Evolutionary conservation across 1,140 invertebrate genomes (phyloP), one percentile per base, ranked within the genome.

Genomic region (Bombus confusus): DNA sequence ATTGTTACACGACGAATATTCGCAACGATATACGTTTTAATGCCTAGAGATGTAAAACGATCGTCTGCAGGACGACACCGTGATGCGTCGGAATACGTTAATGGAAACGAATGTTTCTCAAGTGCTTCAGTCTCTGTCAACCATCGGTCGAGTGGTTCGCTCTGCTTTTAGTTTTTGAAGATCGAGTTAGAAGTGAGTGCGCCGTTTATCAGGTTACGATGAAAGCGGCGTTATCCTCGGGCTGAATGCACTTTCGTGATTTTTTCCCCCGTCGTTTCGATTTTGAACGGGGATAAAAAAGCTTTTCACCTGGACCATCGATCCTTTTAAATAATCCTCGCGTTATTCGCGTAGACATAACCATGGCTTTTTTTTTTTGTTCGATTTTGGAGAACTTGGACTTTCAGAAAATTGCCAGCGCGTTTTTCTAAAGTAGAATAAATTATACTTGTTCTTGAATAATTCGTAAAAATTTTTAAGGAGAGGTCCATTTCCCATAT

Each of bases 141-240:
- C 83, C 52, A 85, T 80, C 83, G 76, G 41, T 80, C 77, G 76
- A 85, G 83, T 85, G 83, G 76, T 64, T 80, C 83, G 76, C 71
- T 80, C 83, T 79, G 83, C 83, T 85, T 85, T 85, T 85, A 85
- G 75, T 79, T 85, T 62, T 85, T 62, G 76, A 85, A 80, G 83
- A 85, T 80, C 66, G 52, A 52, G 52, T 85, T 80, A 62, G 83
- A 15, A 71, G 68, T 18, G 83, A 79, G 83, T 80, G 83, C 43
- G 81, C 34, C 83, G 83, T 85, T 85, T 80, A 85, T 85, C 83
- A 85, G 52, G 83, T 85, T 85, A 85, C 83, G 66, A 85, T 85
- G 76, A 85, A 85, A 85, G 83, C 83, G 68, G 68, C 77, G 66
- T 80, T 85, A 85, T 85, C 76, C 69, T 83, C 62, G 62, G 6